Base-by-base conservation (phyloP, 2,888 invertebrate species). In the Polietes domitor region DNA sequence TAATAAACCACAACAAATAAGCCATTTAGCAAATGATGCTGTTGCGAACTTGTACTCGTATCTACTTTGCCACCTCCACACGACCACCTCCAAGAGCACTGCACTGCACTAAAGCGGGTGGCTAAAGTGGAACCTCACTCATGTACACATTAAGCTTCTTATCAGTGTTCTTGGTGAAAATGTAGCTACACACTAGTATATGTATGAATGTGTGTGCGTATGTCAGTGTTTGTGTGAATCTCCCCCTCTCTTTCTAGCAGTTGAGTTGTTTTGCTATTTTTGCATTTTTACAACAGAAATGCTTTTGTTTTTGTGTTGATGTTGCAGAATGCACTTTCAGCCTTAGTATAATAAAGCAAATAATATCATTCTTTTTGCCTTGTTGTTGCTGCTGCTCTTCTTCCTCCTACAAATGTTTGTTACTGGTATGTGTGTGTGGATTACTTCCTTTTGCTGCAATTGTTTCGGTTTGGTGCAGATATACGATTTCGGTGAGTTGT, bases 1-100 rank as follows among this genome's bases (percentile, higher is more conserved):
- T 80, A 63, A 80, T 74, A 80, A 77, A 71, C 83, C 83, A 80
- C 80, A 83, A 70, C 77, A 83, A 74, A 80, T 80, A 83, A 80
- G 74, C 70, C 77, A 80, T 80, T 83, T 77, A 80, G 43, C 74
- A 83, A 83, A 80, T 83, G 80, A 70, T 74, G 58, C 53, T 43
- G 61, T 61, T 61, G 21, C 24, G 37, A 24, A 26, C 58, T 58
- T 58, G 43, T 68, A 43, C 10, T 47, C 21, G 17, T 32, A n/a
- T 32, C 17, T 24, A 43, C 17, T 65, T 0, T 63, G 19, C 19
- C 15, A 50, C 15, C 32, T 12, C 32, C 41, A 41, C 9, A 7
- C 9, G 12, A 41, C 12, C 41, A 41, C 19, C 17, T 28, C 75
- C 28, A n/a, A 37, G 37, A 1, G 37, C 10, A 37, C 10, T 3